Evolutionary conservation across 2,888 invertebrate species (phyloP).

Genomic region (Flexamia atlantica): DNA sequence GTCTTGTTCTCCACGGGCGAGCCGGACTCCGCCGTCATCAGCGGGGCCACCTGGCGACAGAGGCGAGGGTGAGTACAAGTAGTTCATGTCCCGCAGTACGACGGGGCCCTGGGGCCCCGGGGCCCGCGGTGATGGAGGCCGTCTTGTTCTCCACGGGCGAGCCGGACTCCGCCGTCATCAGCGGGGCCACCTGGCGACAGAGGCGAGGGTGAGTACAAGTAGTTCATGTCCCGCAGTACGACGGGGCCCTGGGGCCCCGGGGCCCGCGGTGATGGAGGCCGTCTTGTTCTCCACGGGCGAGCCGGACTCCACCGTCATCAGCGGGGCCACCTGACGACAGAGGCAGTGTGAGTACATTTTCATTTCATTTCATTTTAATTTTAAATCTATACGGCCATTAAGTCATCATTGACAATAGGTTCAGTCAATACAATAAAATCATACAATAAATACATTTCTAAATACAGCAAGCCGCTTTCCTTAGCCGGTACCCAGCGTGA

Average conservation of each 20-base stretch:
- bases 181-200: constrained; percentile 79
- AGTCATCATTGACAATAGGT: neutral
- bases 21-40: constrained; percentile 89
- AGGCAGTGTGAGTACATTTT: too few relatives aligned
- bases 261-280: constrained; percentile 90
- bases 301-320: constrained; percentile 89
- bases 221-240: constrained; percentile 85
- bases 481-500: too few relatives aligned
- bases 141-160: constrained; percentile 88
- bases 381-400: neutral
- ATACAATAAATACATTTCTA: too few relatives aligned
- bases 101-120: constrained; percentile 84
- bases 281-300: constrained; percentile 88
- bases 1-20: constrained; percentile 88
- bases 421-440: too few relatives aligned
- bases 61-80: too few relatives aligned
- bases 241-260: constrained; percentile 84
- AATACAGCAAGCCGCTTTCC: too few relatives aligned
- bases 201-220: too few relatives aligned
- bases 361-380: neutral
- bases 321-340: constrained; percentile 79
- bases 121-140: constrained; percentile 90
- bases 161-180: constrained; percentile 89
- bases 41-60: constrained; percentile 79
- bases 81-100: constrained; percentile 85